Evolutionary conservation across 2,797 vertebrate species (phyloP).

Genomic region (Esox lucius): DNA sequence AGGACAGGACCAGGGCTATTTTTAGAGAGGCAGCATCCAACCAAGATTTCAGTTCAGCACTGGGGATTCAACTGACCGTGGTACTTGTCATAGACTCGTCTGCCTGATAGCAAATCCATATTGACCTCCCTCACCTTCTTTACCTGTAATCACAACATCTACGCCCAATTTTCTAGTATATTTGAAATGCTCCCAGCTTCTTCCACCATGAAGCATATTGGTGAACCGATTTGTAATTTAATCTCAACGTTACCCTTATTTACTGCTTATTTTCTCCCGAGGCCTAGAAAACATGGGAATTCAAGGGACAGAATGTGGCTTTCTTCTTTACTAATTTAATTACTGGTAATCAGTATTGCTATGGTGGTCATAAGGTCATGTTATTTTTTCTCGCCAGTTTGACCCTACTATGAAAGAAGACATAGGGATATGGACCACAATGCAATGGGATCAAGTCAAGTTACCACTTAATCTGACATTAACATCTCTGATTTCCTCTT

Average conservation of each 20-base stretch:
- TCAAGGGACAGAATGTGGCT: background rate
- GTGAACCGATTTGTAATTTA: slow-evolving; percentile 29
- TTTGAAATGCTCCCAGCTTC: slow-evolving; percentile 37
- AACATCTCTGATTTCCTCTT: slow-evolving; percentile 12
- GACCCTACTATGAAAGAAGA: background rate
- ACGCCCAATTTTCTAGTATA: slow-evolving; percentile 16
- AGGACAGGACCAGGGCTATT: slow-evolving; percentile 41
- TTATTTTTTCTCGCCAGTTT: slow-evolving; percentile 3
- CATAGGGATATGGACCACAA: background rate
- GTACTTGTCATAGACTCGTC: slow-evolving; percentile 41
- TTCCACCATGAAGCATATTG: slow-evolving; percentile 11
- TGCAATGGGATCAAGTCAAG: slow-evolving; percentile 10
- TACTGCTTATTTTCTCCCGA: background rate
- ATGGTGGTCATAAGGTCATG: background rate
- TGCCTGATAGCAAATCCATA: slow-evolving; percentile 48
- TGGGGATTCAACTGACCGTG: slow-evolving; percentile 2
- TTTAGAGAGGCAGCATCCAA: slow-evolving; percentile 48
- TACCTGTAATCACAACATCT: slow-evolving; percentile 34
- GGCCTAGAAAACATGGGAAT: slow-evolving; percentile 8
- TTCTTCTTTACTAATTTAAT: background rate
- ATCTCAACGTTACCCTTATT: slow-evolving; percentile 23
- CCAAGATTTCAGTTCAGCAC: slow-evolving; percentile 12
- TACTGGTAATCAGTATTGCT: background rate
- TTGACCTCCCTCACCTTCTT: slow-evolving; percentile 40
- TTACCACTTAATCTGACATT: background rate